Evolutionary conservation across 2,113 vertebrate species (phyloP).

Genomic region (Glaucidium brasilianum): DNA sequence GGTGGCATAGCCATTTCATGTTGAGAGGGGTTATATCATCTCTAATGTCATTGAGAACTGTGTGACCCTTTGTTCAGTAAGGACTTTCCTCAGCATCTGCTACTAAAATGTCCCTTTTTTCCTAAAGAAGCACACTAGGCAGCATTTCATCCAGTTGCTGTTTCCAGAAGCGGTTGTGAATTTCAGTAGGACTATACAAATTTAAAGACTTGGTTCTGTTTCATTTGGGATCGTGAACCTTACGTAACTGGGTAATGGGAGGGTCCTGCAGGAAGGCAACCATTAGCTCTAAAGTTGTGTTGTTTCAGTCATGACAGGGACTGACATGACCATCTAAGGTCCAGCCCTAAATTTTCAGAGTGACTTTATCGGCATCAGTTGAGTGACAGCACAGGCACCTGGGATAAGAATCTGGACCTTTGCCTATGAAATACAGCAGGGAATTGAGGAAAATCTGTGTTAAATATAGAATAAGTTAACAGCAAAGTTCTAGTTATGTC

Average conservation of each 20-base stretch:
- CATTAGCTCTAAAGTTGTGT: background rate
- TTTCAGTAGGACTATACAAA: background rate
- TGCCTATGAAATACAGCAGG: background rate
- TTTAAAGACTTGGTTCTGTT: background rate
- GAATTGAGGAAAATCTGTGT: conserved; percentile 30
- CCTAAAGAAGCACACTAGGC: background rate
- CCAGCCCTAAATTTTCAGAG: background rate
- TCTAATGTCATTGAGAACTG: background rate
- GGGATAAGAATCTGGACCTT: conserved; percentile 43
- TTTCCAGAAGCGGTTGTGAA: background rate
- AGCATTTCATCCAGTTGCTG: background rate
- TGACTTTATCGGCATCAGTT: background rate
- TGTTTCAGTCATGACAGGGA: background rate
- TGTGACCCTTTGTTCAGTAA: background rate
- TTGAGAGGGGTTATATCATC: background rate
- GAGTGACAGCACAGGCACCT: background rate
- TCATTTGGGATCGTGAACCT: background rate
- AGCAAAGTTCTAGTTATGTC: conserved; percentile 54
- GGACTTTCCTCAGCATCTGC: background rate
- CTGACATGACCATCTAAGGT: background rate
- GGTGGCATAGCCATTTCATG: background rate
- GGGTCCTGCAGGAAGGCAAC: background rate
- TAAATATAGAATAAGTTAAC: conserved; percentile 45
- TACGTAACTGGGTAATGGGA: background rate
- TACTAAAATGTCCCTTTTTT: background rate